phyloP scores from a whole-genome alignment of 1,140 invertebrate genomes.

The Rhyacophila brunnea region DNA sequence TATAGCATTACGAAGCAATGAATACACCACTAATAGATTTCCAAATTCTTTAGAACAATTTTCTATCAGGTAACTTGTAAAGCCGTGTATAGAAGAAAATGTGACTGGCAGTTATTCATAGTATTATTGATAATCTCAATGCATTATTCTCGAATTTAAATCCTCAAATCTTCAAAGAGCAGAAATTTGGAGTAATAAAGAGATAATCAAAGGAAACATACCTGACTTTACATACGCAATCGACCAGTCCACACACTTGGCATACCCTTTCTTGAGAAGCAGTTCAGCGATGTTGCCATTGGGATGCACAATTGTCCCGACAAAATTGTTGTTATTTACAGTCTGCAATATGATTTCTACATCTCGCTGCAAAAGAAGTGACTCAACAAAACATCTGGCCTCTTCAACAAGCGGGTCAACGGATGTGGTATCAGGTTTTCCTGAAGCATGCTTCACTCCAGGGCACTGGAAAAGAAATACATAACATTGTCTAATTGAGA shows the following conservation, averaged over 20 bases:
- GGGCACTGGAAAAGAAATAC: constrained; percentile 70
- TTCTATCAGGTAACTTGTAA: no score
- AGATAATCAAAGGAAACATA: no score
- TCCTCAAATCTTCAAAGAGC: no score
- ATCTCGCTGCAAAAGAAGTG: constrained; percentile 87
- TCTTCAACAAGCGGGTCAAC: constrained; percentile 52
- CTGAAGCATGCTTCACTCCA: constrained; percentile 69
- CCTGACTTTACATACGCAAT: constrained; percentile 81
- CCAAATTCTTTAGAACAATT: no score
- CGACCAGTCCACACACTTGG: constrained; percentile 97
- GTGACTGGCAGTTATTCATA: no score
- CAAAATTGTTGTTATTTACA: constrained; percentile 88
- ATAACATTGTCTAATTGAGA: no score
- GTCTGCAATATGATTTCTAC: constrained; percentile 91
- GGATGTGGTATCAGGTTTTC: constrained; percentile 60
- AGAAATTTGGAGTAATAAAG: no score
- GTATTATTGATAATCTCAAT: no score
- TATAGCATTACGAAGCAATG: no score
- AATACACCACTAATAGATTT: no score
- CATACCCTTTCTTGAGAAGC: constrained; percentile 88
- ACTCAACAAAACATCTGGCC: constrained; percentile 81
- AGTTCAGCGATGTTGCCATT: constrained; percentile 93
- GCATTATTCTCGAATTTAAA: no score
- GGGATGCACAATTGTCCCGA: constrained; percentile 93
- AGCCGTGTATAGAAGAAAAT: no score